Evolutionary conservation across 2,797 vertebrate genomes (phyloP), one percentile per base, ranked within the genome.

Genomic region (Falco berigora): DNA sequence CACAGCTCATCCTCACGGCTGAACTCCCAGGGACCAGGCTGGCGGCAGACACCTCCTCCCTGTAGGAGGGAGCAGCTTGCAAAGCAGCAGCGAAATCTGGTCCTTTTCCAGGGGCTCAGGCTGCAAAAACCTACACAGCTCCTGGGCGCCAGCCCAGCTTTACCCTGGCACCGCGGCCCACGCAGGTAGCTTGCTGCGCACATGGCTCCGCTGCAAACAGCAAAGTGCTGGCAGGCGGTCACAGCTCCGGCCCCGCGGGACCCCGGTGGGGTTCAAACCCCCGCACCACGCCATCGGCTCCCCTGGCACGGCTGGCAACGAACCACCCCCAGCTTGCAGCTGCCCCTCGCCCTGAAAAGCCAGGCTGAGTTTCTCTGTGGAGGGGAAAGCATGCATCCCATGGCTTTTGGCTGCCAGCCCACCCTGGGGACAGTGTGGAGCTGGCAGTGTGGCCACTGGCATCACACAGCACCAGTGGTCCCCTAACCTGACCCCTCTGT

Each of bases 211-310:
- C 22, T 1, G 38, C 19, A 8, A 42, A 34, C 30, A 6, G 58
- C 50, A 3, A 44, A 42, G 61, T 1, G 68, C 86, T 11, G 59
- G 34, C 85, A 42, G 75, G 50, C 17, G 7, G 8, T 53, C 15
- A 72, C 46, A 8, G 4, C 42, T 49, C 44, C 71, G 28, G 52
- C 34, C 71, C 69, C 30, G 2, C 4, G 44, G 61, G 50, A 49
- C 10, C n/a, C 69, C 30, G 8, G 44, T 3, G 10, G 5, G 42
- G 44, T 46, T 18, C 14, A 49, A 34, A 12, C 6, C 55, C 53
- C 53, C 1, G 34, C 3, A 27, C 50, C 13, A 3, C 1, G 10
- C 56, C 3, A 4, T 6, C 16, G 4, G n/a, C 25, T 22, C 32
- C 27, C 25, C 42, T 6, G 10, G 52, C 40, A 38, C 7, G 27